Evolutionary conservation across 2,888 invertebrate genomes (phyloP), one percentile per base, ranked within the genome.

Genomic region (Anarsia innoxiella): DNA sequence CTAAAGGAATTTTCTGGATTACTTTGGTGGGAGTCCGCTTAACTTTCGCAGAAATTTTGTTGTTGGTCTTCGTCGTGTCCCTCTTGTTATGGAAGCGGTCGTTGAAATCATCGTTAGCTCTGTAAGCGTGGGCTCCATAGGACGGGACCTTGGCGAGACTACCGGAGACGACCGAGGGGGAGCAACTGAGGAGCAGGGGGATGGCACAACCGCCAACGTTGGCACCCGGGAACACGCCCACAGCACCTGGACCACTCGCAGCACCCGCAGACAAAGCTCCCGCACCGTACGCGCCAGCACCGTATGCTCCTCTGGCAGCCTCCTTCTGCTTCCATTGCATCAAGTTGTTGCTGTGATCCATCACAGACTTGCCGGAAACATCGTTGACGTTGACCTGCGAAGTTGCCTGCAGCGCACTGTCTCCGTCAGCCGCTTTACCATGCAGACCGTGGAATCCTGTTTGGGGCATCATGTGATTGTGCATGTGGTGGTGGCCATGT

Each of bases 111-210:
- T 76, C 76, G 12, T 60, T 68, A 1, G 55, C 47, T 46, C 76
- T 72, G 47, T 75, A 83, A 0, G 69, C 57, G 9, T 76, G 61
- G 1, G 63, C 3, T 55, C 45, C 45, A 68, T 69, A 1, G 45
- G 37, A 59, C 42, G 3, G 68, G 1, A 67, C 29, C 41, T 76
- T 76, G 3, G 75, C 66, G 42, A 79, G 50, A 41, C 66, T 75
- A 3, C 82, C 82, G 6, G 73, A 63, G 1, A 72, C 71, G 4
- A 84, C 72, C 0, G 72, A 70, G 1, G 84, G 84, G 0, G 75
- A 75, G 49, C 83, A 85, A 51, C 83, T 83, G 27, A 85, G 51
- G 15, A 84, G 54, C 33, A 84, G 48, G 2, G 84, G 84, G 19
- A 84, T 74, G 5, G 68, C 78, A 39, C 82, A 83, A 11, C 67